Evolutionary conservation across 2,797 vertebrate species (phyloP).

Genomic region (Chaetophractus vellerosus): DNA sequence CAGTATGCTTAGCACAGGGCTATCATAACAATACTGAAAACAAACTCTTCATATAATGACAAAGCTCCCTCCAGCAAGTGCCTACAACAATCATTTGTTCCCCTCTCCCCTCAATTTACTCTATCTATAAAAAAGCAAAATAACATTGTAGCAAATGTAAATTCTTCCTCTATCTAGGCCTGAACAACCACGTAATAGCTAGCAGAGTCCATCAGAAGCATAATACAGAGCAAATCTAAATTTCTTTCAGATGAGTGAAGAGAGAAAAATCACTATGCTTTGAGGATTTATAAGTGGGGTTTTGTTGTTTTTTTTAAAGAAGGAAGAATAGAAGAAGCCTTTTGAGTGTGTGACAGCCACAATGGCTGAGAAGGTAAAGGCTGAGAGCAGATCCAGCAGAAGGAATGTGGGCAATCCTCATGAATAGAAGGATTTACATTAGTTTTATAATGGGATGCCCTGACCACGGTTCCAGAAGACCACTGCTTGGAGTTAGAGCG

Average conservation of each 20-base stretch:
- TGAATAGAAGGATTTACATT: neutral
- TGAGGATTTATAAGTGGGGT: neutral
- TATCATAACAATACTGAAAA: neutral
- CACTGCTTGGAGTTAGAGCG: conserved; percentile 95
- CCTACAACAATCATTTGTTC: neutral
- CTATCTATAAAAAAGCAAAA: neutral
- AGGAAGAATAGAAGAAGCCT: neutral
- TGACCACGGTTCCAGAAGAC: conserved; percentile 92
- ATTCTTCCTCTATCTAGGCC: neutral
- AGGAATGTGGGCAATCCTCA: neutral
- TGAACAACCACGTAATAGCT: neutral
- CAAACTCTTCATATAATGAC: neutral
- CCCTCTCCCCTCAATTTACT: neutral
- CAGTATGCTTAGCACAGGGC: neutral
- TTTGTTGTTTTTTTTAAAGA: neutral
- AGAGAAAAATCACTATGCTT: neutral
- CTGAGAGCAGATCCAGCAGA: neutral
- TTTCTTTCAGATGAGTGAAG: neutral
- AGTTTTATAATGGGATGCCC: neutral
- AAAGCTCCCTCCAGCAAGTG: neutral
- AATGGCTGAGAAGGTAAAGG: neutral
- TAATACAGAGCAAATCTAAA: neutral
- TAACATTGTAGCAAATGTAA: neutral
- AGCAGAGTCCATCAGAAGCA: neutral
- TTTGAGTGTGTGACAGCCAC: neutral